Evolutionary conservation across 2,113 vertebrate genomes (phyloP).

Genomic region (Malurus alboscapulatus): DNA sequence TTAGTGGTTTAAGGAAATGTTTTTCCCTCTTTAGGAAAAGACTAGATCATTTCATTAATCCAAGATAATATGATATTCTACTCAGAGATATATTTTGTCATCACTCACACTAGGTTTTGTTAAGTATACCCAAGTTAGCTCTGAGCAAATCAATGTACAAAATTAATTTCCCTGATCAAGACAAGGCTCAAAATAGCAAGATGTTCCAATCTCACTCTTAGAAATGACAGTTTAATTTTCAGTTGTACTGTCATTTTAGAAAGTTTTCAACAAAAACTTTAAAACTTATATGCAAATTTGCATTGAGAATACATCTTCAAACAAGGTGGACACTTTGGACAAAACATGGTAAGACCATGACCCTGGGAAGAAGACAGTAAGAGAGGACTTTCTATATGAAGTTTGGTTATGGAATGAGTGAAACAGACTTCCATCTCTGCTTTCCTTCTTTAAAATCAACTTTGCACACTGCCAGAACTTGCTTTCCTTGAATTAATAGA

Average conservation of each 20-base stretch:
- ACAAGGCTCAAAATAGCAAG: neutral
- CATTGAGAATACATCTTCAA: neutral
- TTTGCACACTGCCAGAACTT: neutral
- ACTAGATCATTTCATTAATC: slow-evolving; percentile 34
- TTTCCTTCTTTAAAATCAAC: neutral
- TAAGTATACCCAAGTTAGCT: neutral
- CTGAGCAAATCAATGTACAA: neutral
- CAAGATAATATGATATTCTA: slow-evolving; percentile 6
- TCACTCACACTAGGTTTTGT: slow-evolving; percentile 9
- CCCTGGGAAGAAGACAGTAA: neutral
- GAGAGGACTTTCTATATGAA: neutral
- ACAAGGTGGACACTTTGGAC: neutral
- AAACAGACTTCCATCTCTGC: neutral
- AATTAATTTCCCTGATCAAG: neutral
- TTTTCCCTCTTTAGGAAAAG: slow-evolving; percentile 59
- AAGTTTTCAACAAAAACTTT: neutral
- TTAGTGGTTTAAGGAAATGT: slow-evolving; percentile 45
- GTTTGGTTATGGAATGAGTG: neutral
- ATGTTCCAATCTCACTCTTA: neutral
- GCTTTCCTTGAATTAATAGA: neutral
- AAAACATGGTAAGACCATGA: neutral
- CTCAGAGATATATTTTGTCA: slow-evolving; percentile 42
- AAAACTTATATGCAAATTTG: neutral
- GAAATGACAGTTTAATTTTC: neutral
- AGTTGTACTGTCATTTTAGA: neutral